Percentiles rank a stretch among this genome's conserved stretches.
These are phyloP conservation scores for Hippotragus niger DNA, from an alignment of 2,113 vertebrate genomes.

Conservation along the genomic window DNA sequence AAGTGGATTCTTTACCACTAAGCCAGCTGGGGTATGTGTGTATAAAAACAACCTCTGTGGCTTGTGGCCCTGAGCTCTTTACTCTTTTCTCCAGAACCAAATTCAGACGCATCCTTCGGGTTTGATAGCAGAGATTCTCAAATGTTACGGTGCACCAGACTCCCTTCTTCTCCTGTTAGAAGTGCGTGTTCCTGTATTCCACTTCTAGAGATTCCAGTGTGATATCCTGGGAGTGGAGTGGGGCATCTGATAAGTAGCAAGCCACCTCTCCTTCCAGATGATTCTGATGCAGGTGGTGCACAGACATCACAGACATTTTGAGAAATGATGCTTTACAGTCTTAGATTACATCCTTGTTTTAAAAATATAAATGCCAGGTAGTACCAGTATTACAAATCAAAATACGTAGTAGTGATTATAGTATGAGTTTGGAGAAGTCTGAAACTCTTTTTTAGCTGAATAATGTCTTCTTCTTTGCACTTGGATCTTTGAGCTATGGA, in stretches of 20 bases:
- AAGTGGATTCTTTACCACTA: not conserved
- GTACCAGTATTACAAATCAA: not conserved
- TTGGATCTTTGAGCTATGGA: not conserved
- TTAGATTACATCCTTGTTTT: not conserved
- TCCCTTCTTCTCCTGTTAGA: not conserved
- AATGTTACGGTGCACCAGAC: not conserved
- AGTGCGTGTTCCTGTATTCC: not conserved
- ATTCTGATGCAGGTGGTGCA: not conserved
- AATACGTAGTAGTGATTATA: not conserved
- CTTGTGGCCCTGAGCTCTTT: not conserved
- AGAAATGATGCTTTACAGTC: not conserved
- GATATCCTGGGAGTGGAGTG: not conserved
- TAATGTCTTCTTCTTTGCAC: not conserved
- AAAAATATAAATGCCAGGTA: not conserved
- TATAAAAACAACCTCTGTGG: not conserved
- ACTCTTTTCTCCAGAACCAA: not conserved
- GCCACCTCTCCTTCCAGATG: not conserved
- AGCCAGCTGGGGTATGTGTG: not conserved
- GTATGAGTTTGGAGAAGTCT: not conserved
- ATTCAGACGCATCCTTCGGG: not conserved
- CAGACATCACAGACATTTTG: not conserved
- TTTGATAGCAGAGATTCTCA: not conserved
- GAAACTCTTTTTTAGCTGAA: not conserved
- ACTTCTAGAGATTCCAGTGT: not conserved
- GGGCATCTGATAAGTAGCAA: not conserved